phyloP scores from a whole-genome alignment of 2,888 invertebrate genomes.

The Cerceris rybyensis region DNA sequence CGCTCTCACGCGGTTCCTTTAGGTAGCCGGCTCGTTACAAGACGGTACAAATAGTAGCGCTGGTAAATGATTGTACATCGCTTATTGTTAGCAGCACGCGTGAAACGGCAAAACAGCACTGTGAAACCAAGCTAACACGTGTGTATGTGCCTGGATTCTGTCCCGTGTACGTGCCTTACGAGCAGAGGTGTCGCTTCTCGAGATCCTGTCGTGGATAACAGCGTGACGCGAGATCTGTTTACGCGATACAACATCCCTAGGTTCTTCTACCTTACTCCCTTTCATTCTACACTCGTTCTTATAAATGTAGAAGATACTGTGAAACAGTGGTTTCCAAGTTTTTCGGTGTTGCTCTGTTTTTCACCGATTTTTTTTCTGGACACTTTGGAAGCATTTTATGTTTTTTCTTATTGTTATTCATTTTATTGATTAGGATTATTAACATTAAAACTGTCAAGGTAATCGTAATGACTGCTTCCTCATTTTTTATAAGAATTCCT shows the following conservation, averaged over 20 bases:
- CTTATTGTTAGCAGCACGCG: constrained; percentile 50
- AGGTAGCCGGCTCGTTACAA: constrained; percentile 30
- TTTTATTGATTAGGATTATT: no score
- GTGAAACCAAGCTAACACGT: constrained; percentile 27
- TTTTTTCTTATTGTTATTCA: no score
- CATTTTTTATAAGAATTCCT: no score
- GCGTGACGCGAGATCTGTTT: constrained; percentile 60
- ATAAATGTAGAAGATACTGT: background rate
- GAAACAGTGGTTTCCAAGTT: no score
- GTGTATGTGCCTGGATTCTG: constrained; percentile 29
- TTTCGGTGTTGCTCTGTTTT: no score
- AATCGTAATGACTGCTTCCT: no score
- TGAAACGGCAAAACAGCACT: constrained; percentile 38
- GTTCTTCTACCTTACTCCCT: constrained; percentile 31
- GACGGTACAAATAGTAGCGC: constrained; percentile 42
- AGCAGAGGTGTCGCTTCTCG: constrained; percentile 46
- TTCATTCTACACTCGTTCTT: constrained; percentile 19
- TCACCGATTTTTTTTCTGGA: no score
- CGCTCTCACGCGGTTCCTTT: constrained; percentile 22
- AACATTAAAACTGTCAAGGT: no score
- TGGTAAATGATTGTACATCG: constrained; percentile 39
- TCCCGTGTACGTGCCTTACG: constrained; percentile 32
- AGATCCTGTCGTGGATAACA: constrained; percentile 60
- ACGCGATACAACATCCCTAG: constrained; percentile 52
- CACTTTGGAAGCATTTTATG: no score